phyloP scores from a whole-genome alignment of 2,888 invertebrate species.

The Choreutis nemorana region DNA sequence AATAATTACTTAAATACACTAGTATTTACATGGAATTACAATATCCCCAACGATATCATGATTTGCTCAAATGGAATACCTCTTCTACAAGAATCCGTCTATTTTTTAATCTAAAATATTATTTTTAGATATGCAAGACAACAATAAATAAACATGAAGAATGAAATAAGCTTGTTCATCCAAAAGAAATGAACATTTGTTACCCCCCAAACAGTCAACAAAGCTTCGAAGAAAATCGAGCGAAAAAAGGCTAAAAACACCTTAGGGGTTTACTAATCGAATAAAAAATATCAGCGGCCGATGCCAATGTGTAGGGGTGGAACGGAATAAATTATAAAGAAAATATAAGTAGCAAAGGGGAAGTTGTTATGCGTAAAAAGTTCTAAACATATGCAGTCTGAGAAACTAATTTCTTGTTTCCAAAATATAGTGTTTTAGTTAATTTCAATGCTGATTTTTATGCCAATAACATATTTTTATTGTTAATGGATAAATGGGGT shows the following conservation, averaged over 20 bases:
- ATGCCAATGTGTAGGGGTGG: slow-evolving; percentile 63
- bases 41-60: no score
- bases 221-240: slow-evolving; percentile 67
- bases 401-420: no score
- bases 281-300: slow-evolving; percentile 69
- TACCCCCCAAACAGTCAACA: slow-evolving; percentile 63
- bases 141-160: slow-evolving; percentile 17
- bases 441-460: no score
- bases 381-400: slow-evolving; percentile 52
- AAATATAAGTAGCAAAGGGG: slow-evolving; percentile 61
- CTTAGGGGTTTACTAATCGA: slow-evolving; percentile 69
- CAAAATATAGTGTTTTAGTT: no score
- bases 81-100: no score
- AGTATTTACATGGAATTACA: no score
- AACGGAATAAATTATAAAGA: slow-evolving; percentile 66
- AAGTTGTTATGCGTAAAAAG: slow-evolving; percentile 52
- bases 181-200: slow-evolving; percentile 61
- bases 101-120: no score
- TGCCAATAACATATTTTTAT: no score
- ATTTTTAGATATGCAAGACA: no score
- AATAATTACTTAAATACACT: no score
- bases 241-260: slow-evolving; percentile 69
- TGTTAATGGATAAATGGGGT: no score
- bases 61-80: no score
- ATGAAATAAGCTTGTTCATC: slow-evolving; percentile 60